Percentiles rank a stretch among this genome's conserved stretches.
These are phyloP conservation scores for Leptothorax acervorum DNA, from an alignment of 2,888 invertebrate genomes.

Conservation along the genomic window DNA sequence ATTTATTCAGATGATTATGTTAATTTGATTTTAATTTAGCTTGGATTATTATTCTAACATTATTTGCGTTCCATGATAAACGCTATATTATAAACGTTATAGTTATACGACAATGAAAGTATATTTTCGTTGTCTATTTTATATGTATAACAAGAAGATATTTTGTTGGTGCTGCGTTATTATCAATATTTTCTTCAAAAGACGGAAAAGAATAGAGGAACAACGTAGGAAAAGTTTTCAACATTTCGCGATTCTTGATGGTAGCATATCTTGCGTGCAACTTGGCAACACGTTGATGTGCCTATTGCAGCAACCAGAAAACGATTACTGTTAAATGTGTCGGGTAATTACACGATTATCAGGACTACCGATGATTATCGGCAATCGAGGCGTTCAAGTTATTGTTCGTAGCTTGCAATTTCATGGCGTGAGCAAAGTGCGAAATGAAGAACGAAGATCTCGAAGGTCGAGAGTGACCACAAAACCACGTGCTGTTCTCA, in stretches of 20 bases:
- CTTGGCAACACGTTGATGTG: constrained; percentile 51
- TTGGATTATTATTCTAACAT: constrained; percentile 14
- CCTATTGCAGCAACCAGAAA: constrained; percentile 65
- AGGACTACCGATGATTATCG: constrained; percentile 46
- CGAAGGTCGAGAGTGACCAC: constrained; percentile 19
- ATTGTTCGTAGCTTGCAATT: constrained; percentile 40
- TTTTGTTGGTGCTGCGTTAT: neutral
- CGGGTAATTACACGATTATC: constrained; percentile 65
- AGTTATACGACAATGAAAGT: neutral
- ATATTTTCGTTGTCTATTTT: neutral
- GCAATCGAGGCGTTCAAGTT: constrained; percentile 37
- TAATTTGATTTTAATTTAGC: constrained; percentile 21
- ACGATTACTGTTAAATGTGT: constrained; percentile 58
- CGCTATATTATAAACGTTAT: neutral
- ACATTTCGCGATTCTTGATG: constrained; percentile 16
- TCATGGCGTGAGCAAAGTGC: neutral
- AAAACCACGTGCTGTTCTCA: neutral
- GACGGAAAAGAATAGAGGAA: no score
- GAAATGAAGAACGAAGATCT: constrained; percentile 15
- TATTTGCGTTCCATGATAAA: neutral
- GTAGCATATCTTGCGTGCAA: constrained; percentile 20
- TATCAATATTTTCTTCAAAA: neutral
- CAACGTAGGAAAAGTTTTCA: neutral
- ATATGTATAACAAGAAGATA: neutral
- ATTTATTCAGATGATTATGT: constrained; percentile 17